Evolutionary conservation across 1,140 invertebrate genomes (phyloP), one percentile per base, ranked within the genome.

Genomic region (Kradibia gibbosae): DNA sequence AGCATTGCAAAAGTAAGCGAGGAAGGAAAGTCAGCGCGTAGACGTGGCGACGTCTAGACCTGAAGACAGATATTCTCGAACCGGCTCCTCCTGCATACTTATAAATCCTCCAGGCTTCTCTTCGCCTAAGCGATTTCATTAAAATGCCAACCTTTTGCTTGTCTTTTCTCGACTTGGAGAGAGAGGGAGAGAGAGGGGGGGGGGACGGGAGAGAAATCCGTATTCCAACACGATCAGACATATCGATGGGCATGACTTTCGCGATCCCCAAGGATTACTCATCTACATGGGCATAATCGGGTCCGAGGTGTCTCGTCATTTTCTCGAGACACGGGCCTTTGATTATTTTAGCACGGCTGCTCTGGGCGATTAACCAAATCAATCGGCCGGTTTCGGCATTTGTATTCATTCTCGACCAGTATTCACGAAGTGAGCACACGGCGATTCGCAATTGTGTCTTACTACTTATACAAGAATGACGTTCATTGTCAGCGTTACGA

Each of bases 391-490:
- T 5, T 45, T 45, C 42, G 42, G n/a, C 13, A 45, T 13, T 5
- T 8, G 42, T 45, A 8, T 5, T 1, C 17, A 25, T 0, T 11
- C 31, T 65, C 31, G 36, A 36, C 22, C 15, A 17, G 13, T 0
- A 65, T 65, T 65, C 60, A 65, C 31, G 5, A 34, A 31, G 57
- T n/a, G 3, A 10, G 7, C 57, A 13, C 4, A 8, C 28, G 60
- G 11, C 31, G 60, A 65, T 65, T 65, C 60, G 60, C 60, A 65
- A 36, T 65, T 65, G 4, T 20, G 31, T 65, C 60, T 65, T 36
- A 36, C 60, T 65, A 36, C 60, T 34, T 65, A 36, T 4, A 20
- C n/a, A 15, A 31, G 11, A 20, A 17, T 36, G n/a, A 36, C 10
- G 50, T 36, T 7, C 31, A 3, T 65, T 65, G 57, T 10, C 50